A percentile compares a stretch with the other conserved stretches of the same genome.
phyloP scores from a whole-genome alignment of 2,888 invertebrate genomes.

The Onthophagus sagittarius region DNA sequence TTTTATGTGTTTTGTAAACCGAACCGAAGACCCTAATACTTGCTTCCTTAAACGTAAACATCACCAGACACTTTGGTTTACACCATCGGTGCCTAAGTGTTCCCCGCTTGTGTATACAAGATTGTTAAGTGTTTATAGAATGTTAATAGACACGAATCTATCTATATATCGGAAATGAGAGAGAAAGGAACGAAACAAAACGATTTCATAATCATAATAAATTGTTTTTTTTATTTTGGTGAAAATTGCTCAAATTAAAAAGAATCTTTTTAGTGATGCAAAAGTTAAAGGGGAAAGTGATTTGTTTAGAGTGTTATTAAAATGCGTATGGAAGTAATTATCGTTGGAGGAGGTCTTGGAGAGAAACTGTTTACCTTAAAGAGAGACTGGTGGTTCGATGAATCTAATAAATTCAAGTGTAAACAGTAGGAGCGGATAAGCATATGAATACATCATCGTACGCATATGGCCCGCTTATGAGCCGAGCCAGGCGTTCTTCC shows the following conservation, averaged over 20 bases:
- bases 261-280: no score
- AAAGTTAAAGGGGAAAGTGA: no score
- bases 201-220: no score
- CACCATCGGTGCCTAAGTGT: slow-evolving; percentile 45
- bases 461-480: slow-evolving; percentile 34
- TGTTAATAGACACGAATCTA: slow-evolving; percentile 45
- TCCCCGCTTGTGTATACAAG: slow-evolving; percentile 45
- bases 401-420: slow-evolving; percentile 25
- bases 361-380: no score
- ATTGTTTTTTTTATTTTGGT: slow-evolving; percentile 1
- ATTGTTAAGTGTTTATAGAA: slow-evolving; percentile 44
- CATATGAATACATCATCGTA: slow-evolving; percentile 31
- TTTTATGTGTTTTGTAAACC: slow-evolving; percentile 42
- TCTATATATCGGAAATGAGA: slow-evolving; percentile 35
- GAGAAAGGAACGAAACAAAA: no score
- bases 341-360: no score
- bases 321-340: no score
- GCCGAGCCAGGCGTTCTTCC: slow-evolving; percentile 28
- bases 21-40: slow-evolving; percentile 39
- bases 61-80: slow-evolving; percentile 44
- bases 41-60: slow-evolving; percentile 44
- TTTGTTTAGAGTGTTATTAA: no score
- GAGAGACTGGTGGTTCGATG: no score
- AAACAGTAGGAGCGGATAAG: slow-evolving; percentile 25
- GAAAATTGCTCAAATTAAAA: no score